Evolutionary conservation across 2,888 invertebrate genomes (phyloP).

Genomic region (Halocaridina rubra): DNA sequence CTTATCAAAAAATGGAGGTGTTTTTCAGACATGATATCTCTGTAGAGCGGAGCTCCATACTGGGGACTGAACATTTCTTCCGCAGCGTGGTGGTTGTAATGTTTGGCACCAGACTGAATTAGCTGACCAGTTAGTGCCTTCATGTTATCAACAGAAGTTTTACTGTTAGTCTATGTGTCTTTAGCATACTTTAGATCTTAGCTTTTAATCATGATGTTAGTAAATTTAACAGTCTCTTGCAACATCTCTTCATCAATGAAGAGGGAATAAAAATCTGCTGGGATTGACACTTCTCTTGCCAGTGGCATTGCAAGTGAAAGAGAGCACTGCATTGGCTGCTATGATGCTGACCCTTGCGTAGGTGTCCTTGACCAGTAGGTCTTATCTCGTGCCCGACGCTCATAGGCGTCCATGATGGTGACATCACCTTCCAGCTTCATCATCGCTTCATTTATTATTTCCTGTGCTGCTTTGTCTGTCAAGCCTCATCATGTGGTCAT

Average conservation of each 20-base stretch:
- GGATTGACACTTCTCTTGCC: background rate
- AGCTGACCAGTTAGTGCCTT: background rate
- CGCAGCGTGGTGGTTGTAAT: background rate
- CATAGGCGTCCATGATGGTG: too few relatives aligned
- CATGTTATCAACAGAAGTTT: background rate
- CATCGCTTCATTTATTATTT: too few relatives aligned
- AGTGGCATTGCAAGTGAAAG: constrained; percentile 1
- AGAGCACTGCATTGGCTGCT: background rate
- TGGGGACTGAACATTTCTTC: background rate
- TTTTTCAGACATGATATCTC: background rate
- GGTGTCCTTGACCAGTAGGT: background rate
- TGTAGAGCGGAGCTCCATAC: background rate
- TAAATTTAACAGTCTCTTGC: background rate
- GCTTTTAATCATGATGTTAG: background rate
- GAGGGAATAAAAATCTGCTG: background rate
- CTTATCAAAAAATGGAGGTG: background rate
- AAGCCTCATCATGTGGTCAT: too few relatives aligned
- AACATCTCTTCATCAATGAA: background rate
- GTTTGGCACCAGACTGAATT: background rate
- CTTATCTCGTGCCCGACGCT: too few relatives aligned
- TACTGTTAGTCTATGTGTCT: background rate
- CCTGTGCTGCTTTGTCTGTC: too few relatives aligned
- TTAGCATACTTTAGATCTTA: background rate
- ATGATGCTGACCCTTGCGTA: background rate
- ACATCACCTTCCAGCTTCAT: too few relatives aligned